phyloP scores from a whole-genome alignment of 1,140 invertebrate genomes.

The Leptestheria dahalacensis region DNA sequence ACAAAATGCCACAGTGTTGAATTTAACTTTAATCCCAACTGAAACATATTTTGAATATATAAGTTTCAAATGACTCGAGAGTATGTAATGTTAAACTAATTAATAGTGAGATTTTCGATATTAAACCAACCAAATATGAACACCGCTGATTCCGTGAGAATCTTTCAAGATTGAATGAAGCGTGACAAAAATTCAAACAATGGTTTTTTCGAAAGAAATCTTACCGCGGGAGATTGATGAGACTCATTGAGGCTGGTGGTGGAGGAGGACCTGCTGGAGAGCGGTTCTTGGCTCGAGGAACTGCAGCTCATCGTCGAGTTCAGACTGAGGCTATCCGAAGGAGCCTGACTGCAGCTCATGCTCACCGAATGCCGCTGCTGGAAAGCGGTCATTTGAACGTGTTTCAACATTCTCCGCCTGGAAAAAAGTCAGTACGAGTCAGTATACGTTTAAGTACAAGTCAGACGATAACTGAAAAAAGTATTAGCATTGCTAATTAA shows the following conservation, averaged over 20 bases:
- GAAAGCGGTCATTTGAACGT: background rate
- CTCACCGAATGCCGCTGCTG: too few species aligned
- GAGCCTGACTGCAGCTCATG: too few species aligned
- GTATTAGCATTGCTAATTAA: too few species aligned
- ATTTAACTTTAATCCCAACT: too few species aligned
- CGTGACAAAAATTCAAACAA: background rate
- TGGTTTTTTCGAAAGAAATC: background rate
- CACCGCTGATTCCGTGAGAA: background rate
- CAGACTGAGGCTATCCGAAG: slow-evolving; percentile 57
- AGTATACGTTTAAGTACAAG: background rate
- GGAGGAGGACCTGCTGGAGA: slow-evolving; percentile 40
- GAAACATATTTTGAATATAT: too few species aligned
- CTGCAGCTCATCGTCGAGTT: slow-evolving; percentile 51
- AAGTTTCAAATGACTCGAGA: too few species aligned
- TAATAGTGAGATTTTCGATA: too few species aligned
- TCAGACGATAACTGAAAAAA: background rate
- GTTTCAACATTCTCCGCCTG: background rate
- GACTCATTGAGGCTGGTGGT: slow-evolving; percentile 40
- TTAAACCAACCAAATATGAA: too few species aligned
- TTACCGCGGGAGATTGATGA: slow-evolving; percentile 4
- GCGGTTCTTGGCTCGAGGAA: slow-evolving; percentile 38
- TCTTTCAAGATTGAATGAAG: too few species aligned
- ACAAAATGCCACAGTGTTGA: too few species aligned
- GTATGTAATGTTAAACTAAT: too few species aligned
- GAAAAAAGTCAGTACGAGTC: background rate